Conservation (phyloP, 2,113 vertebrate species). For the Sprattus sprattus region DNA sequence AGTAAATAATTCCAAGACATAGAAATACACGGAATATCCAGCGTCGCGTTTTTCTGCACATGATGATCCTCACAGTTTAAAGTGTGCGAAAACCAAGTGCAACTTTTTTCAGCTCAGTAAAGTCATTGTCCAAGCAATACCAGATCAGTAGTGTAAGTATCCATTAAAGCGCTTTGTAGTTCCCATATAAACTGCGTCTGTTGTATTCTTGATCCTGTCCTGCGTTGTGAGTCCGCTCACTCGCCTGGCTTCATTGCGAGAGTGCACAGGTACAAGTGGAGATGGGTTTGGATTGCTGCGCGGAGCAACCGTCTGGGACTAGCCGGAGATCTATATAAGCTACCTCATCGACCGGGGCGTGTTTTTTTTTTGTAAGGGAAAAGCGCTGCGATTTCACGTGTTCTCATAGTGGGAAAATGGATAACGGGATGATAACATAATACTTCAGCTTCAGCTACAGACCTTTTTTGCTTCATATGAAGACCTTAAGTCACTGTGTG, state of each 20-base stretch:
- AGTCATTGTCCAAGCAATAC: slow-evolving; percentile 60
- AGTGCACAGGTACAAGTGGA: slow-evolving; percentile 64
- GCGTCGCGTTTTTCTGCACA: slow-evolving; percentile 91
- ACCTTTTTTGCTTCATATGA: background rate
- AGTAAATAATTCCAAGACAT: slow-evolving; percentile 92
- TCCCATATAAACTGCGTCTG: background rate
- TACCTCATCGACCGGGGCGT: slow-evolving; percentile 75
- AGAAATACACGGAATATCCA: slow-evolving; percentile 95
- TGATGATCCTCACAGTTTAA: slow-evolving; percentile 70
- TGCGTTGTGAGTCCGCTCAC: background rate
- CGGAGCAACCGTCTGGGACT: background rate
- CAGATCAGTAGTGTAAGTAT: slow-evolving; percentile 35
- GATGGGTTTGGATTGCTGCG: slow-evolving; percentile 13
- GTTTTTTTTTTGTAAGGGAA: slow-evolving; percentile 64
- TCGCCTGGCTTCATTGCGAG: slow-evolving; percentile 14
- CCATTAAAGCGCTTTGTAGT: background rate
- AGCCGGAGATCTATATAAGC: slow-evolving; percentile 62
- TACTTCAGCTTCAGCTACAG: background rate
- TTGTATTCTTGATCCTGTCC: slow-evolving; percentile 1
- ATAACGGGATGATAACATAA: background rate
- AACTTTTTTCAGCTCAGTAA: slow-evolving; percentile 54
- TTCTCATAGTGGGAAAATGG: background rate
- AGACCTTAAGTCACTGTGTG: background rate
- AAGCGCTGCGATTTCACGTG: slow-evolving; percentile 46
- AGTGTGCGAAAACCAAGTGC: background rate